phyloP scores from a whole-genome alignment of 1,140 invertebrate genomes.

The Heliconius nattereri region DNA sequence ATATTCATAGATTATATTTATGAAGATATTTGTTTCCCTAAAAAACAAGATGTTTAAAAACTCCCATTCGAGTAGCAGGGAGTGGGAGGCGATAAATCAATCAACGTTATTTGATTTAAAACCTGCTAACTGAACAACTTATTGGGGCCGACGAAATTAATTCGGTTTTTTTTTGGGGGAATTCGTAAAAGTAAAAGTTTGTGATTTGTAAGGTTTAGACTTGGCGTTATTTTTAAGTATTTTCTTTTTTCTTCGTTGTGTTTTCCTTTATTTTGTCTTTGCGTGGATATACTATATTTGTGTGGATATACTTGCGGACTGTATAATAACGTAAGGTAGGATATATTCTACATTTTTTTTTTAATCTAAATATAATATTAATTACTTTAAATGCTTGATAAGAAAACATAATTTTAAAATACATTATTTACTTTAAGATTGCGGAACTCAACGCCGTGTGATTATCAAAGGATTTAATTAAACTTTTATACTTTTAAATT shows the following conservation, averaged over 20 bases:
- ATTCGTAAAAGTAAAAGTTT: conserved; percentile 13
- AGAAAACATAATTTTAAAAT: too few species aligned
- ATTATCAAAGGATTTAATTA: too few species aligned
- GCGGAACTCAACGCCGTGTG: too few species aligned
- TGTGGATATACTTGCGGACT: not conserved
- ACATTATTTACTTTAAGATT: too few species aligned
- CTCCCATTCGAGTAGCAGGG: not conserved
- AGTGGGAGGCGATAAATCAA: conserved; percentile 1
- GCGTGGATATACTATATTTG: too few species aligned
- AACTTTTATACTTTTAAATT: too few species aligned
- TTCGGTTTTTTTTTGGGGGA: conserved; percentile 5
- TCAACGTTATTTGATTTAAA: conserved; percentile 10
- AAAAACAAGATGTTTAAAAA: not conserved
- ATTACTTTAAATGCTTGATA: too few species aligned
- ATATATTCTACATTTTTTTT: too few species aligned
- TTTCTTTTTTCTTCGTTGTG: not conserved
- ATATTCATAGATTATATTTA: conserved; percentile 1
- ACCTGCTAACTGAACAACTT: conserved; percentile 8
- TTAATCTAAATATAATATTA: too few species aligned
- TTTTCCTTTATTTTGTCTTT: not conserved
- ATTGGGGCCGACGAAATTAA: conserved; percentile 11
- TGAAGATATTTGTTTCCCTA: not conserved
- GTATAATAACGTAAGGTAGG: not conserved
- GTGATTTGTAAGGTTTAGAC: conserved; percentile 8
- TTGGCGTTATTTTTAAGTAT: not conserved